Evolutionary conservation across 2,888 invertebrate species (phyloP).

Genomic region (Leptura quadrifasciata): DNA sequence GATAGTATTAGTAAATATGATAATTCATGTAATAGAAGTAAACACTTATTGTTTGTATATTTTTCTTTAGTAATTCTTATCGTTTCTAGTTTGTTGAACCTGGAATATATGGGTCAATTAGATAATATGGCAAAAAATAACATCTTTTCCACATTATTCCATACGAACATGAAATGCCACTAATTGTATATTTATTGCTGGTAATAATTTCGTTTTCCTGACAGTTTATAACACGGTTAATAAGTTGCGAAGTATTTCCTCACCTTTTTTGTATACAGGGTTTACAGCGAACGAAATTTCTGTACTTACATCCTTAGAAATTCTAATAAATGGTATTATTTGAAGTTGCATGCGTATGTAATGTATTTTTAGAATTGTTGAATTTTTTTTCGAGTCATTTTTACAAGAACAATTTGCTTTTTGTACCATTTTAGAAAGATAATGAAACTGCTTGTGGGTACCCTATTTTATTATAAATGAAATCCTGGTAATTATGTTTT

Average conservation of each 20-base stretch:
- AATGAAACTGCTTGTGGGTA: too few relatives aligned
- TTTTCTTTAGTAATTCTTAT: slow-evolving; percentile 65
- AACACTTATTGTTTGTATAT: slow-evolving; percentile 64
- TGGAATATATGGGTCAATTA: slow-evolving; percentile 67
- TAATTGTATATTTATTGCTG: slow-evolving; percentile 31
- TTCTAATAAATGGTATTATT: too few relatives aligned
- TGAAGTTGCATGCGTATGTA: too few relatives aligned
- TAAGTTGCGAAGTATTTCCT: background rate
- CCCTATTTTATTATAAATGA: too few relatives aligned
- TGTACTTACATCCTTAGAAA: too few relatives aligned
- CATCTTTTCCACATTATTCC: slow-evolving; percentile 35
- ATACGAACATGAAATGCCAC: slow-evolving; percentile 11
- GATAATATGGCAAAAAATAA: slow-evolving; percentile 63
- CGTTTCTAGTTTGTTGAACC: slow-evolving; percentile 54
- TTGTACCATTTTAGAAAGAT: too few relatives aligned
- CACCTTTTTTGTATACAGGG: too few relatives aligned
- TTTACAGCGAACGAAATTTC: too few relatives aligned
- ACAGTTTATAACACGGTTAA: slow-evolving; percentile 24
- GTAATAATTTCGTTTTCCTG: slow-evolving; percentile 25
- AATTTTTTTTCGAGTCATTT: too few relatives aligned
- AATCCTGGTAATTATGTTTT: too few relatives aligned
- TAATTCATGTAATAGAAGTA: slow-evolving; percentile 65
- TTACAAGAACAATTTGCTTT: too few relatives aligned
- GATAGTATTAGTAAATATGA: slow-evolving; percentile 64
- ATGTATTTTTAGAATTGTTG: too few relatives aligned